Conservation (phyloP, 2,888 invertebrate species). For the Actias luna region DNA sequence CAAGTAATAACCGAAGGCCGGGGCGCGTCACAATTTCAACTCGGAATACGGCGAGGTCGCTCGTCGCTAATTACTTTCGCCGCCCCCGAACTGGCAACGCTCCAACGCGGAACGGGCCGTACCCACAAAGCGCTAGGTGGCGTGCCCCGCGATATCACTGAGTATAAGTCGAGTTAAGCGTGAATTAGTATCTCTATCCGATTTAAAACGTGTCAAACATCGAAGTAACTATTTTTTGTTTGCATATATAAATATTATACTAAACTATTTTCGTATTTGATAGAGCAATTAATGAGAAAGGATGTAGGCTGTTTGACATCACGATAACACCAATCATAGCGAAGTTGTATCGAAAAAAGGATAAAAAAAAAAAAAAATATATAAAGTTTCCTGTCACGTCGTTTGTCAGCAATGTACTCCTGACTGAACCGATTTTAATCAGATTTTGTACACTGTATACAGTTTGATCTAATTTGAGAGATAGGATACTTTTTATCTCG, state of each 20-base stretch:
- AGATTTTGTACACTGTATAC: too few species aligned
- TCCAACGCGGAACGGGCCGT: slow-evolving; percentile 48
- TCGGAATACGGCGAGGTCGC: slow-evolving; percentile 15
- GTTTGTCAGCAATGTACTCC: too few species aligned
- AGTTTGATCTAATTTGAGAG: too few species aligned
- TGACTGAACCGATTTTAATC: too few species aligned
- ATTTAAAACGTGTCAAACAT: slow-evolving; percentile 20
- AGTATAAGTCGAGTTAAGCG: slow-evolving; percentile 17
- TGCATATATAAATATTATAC: background rate
- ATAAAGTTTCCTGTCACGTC: too few species aligned
- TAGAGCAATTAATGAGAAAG: too few species aligned
- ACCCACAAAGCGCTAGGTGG: slow-evolving; percentile 50
- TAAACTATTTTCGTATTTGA: too few species aligned
- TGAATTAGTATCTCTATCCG: slow-evolving; percentile 21
- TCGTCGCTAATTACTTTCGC: slow-evolving; percentile 28
- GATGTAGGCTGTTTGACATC: too few species aligned
- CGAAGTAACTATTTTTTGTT: slow-evolving; percentile 4
- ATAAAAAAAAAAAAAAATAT: too few species aligned
- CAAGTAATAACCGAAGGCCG: slow-evolving; percentile 2
- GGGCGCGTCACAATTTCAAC: slow-evolving; percentile 13
- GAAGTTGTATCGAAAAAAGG: too few species aligned
- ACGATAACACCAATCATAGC: too few species aligned
- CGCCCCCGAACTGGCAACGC: slow-evolving; percentile 26
- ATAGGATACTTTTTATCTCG: too few species aligned
- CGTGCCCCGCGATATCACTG: slow-evolving; percentile 46